A percentile compares a stretch with the other conserved stretches of the same genome.
These are phyloP conservation scores for Cataglyphis livida DNA, from an alignment of 2,888 invertebrate genomes.

Conservation along the genomic window DNA sequence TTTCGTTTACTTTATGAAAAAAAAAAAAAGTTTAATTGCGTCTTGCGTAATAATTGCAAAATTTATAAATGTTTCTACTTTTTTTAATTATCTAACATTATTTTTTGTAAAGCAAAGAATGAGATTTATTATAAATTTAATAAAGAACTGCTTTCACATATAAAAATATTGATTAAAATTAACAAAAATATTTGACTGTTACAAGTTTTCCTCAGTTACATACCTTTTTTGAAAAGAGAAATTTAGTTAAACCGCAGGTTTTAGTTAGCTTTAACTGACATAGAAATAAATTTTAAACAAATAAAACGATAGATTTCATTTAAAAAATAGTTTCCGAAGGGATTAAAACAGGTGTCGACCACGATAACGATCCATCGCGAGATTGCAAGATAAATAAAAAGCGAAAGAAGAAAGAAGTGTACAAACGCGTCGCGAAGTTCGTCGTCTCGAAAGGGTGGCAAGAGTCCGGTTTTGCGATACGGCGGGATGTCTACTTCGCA, in stretches of 20 bases:
- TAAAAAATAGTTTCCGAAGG: conserved; percentile 23
- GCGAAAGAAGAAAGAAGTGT: conserved; percentile 17
- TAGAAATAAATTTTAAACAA: not conserved
- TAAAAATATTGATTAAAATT: not conserved
- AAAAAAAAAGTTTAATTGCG: not conserved
- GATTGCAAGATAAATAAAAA: conserved; percentile 7
- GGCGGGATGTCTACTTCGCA: conserved; percentile 58
- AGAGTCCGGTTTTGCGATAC: conserved; percentile 66
- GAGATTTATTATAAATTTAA: not conserved
- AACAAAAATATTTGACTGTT: not conserved
- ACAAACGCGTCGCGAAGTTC: conserved; percentile 44
- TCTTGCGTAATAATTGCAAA: not conserved
- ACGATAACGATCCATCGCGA: conserved; percentile 26
- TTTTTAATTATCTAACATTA: not conserved
- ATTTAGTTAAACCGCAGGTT: not conserved
- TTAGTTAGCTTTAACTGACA: not conserved
- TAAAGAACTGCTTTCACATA: not conserved
- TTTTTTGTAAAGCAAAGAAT: not conserved
- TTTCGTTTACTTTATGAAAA: not conserved
- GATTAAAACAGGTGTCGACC: conserved; percentile 40
- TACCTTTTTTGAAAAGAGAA: not conserved
- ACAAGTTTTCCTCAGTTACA: not conserved
- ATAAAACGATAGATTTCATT: not conserved
- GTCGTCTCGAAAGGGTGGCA: conserved; percentile 50
- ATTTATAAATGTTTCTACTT: not conserved